phyloP scores from a whole-genome alignment of 2,797 vertebrate genomes.

The Parotocinclus haroldoi region DNA sequence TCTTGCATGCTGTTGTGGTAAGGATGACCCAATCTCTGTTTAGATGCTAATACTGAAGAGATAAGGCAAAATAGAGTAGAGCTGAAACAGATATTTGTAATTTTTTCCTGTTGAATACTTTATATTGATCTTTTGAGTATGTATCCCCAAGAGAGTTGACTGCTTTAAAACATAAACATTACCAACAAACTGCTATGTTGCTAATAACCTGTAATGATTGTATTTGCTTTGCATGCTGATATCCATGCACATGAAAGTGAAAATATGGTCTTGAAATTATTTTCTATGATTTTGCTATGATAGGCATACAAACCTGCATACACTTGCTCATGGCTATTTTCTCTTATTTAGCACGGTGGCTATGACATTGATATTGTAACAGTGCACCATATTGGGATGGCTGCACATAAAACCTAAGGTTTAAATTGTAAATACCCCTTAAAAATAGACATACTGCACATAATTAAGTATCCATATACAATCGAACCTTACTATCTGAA shows the following conservation, averaged over 20 bases:
- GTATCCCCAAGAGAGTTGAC: not conserved
- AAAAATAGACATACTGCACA: constrained; percentile 25
- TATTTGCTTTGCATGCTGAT: constrained; percentile 32
- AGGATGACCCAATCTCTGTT: constrained; percentile 2
- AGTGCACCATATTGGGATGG: constrained; percentile 52
- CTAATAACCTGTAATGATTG: constrained; percentile 12
- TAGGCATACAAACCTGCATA: constrained; percentile 36
- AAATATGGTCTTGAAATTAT: constrained; percentile 55
- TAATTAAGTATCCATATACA: too few species aligned
- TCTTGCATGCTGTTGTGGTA: not conserved
- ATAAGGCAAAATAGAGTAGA: constrained; percentile 5
- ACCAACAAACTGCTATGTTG: constrained; percentile 15
- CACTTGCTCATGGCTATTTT: constrained; percentile 20
- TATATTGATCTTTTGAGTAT: constrained; percentile 27
- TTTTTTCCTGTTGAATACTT: constrained; percentile 23
- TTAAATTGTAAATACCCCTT: constrained; percentile 62
- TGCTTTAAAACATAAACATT: not conserved
- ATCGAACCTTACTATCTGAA: too few species aligned
- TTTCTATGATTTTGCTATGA: constrained; percentile 45
- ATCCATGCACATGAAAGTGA: constrained; percentile 29
- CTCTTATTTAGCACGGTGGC: constrained; percentile 50
- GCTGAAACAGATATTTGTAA: constrained; percentile 25
- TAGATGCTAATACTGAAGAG: constrained; percentile 10
- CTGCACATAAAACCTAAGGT: constrained; percentile 37
- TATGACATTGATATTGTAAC: constrained; percentile 61